Conservation (phyloP, 2,113 vertebrate genomes). For the Anser brachyrhynchus region DNA sequence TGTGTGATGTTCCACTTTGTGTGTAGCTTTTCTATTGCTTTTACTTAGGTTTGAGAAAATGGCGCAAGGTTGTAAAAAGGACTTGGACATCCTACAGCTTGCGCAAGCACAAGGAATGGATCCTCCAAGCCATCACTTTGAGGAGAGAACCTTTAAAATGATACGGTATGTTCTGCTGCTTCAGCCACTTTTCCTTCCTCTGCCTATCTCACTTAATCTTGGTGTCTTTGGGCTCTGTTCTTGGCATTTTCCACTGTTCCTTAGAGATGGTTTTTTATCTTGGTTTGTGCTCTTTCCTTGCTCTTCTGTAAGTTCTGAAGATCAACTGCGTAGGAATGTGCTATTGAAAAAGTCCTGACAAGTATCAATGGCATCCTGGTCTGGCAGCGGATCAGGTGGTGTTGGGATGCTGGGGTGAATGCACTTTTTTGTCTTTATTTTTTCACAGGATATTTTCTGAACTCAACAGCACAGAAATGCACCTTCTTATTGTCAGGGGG, state of each 20-base stretch:
- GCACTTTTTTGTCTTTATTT: neutral
- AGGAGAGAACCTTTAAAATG: slow-evolving; percentile 90
- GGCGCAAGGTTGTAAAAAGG: slow-evolving; percentile 89
- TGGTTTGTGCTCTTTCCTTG: neutral
- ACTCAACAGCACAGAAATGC: slow-evolving; percentile 96
- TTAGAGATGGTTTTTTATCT: neutral
- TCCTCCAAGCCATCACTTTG: slow-evolving; percentile 93
- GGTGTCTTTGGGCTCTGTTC: neutral
- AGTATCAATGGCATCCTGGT: neutral
- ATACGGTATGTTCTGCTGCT: slow-evolving; percentile 79
- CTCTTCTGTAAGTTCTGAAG: neutral
- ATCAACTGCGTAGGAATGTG: neutral
- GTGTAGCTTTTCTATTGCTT: neutral
- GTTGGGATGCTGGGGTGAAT: neutral
- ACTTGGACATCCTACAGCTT: slow-evolving; percentile 89
- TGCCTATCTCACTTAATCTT: neutral
- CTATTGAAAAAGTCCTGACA: neutral
- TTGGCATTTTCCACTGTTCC: neutral
- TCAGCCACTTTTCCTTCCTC: neutral
- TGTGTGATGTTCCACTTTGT: neutral
- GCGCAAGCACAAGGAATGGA: slow-evolving; percentile 87
- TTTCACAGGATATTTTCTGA: slow-evolving; percentile 92
- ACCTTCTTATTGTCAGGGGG: slow-evolving; percentile 88
- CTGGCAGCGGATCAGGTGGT: neutral
- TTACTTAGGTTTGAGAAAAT: slow-evolving; percentile 90